Evolutionary conservation across 2,113 vertebrate genomes (phyloP), one percentile per base, ranked within the genome.

Genomic region (Egretta garzetta): DNA sequence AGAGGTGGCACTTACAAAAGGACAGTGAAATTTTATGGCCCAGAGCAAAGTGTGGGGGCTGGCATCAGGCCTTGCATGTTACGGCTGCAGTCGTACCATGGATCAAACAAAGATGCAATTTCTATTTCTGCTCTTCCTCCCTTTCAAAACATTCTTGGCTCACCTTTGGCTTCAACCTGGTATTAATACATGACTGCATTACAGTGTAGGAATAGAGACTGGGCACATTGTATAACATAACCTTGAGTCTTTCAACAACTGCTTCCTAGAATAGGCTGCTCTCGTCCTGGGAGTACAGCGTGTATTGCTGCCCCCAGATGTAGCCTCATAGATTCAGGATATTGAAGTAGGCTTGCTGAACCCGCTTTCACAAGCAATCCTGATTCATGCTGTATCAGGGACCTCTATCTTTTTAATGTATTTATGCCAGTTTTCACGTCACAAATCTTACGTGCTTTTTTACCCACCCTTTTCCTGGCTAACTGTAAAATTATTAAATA

Each of bases 51-150:
- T 0, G 0, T 28, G 83, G 41, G 4, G 8, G n/a, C 70, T 67
- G 72, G 80, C 81, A 80, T 16, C 0, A 0, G 63, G 67, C 60
- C 64, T 49, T 1, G 1, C 3, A 3, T 7, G 9, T 49, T 66
- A 68, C 0, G 3, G 74, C 55, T 49, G 39, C 66, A 56, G 56
- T 52, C 0, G 0, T 22, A 79, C 10, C 3, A 9, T 0, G 0
- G 66, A 72, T 39, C 59, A 80, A 63, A 70, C 16, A 84, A 45
- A 92, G 76, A 81, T 18, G 39, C 10, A 37, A 75, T 50, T 95
- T 80, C 64, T 91, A 26, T 37, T 87, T 67, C 66, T 79, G 33
- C 23, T 81, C 49, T 47, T 50, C 47, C 22, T 75, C 50, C 22
- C 39, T 81, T 74, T 72, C 49, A 67, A 73, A 95, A 86, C 55